Base-by-base conservation (phyloP, 2,113 vertebrate genomes). In the Oxyura jamaicensis region DNA sequence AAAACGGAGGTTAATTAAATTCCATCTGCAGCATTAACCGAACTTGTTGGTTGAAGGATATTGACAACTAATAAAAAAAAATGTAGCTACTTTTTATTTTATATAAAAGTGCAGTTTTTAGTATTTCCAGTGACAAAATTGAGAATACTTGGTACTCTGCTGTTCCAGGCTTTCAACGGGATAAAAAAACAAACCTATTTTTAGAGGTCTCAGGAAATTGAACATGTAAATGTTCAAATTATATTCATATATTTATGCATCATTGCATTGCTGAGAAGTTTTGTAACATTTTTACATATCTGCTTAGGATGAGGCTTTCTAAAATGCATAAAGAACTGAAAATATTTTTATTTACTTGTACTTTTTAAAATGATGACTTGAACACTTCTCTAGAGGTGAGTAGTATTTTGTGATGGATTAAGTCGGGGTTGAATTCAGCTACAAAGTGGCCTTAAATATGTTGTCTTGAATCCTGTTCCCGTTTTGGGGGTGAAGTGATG, bases 1-100 rank as follows among this genome's bases (percentile, higher is more conserved):
- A 84, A 91, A 96, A 83, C 35, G 63, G 66, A 95, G 48, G 17
- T 95, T 93, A 86, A 91, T 35, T 91, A 36, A 92, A 78, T 83
- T 81, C 78, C 85, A 91, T 68, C 58, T 26, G 23, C 19, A 31
- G 29, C 42, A 28, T 55, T 87, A 81, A 48, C 48, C 53, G 44
- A 65, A 42, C 88, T 42, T n/a, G 55, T 66, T 77, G 36, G 53
- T 97, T 83, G 56, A 52, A 83, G 88, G 48, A 68, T 55, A 59
- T 17, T 90, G 62, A 69, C 83, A 80, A 80, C 72, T 91, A 39
- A 9, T 9, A 39, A 82, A 53, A 69, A 71, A 90, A 83, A 67
- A 36, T 56, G 44, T 3, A 68, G 5, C 25, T 41, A 11, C 10
- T 3, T 48, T 0, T 0, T 71, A 62, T 67, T 67, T 62, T 59